Base-by-base conservation (phyloP, 2,797 vertebrate genomes). In the Aldrovandia affinis region DNA sequence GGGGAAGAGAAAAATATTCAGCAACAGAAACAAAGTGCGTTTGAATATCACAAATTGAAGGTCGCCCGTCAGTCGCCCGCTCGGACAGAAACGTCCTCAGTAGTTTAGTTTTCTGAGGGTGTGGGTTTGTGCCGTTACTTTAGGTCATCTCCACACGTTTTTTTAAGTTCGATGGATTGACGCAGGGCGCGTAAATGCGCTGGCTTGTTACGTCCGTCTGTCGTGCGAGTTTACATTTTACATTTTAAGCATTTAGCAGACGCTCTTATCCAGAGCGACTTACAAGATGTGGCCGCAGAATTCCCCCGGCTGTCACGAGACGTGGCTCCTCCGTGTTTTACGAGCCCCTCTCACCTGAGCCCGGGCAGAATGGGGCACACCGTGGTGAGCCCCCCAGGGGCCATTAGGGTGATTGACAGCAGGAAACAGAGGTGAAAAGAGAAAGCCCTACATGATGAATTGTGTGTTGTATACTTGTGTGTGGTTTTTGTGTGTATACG, bases 311-410 rank as follows among this genome's bases (percentile, higher is more conserved):
- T 86, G 89, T 91, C 89, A 86, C 85, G 85, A 82, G 89, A 55
- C 84, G 83, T 39, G 50, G 14, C 39, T 57, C 59, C 36, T 80
- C 39, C 36, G 30, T 84, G 88, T 89, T 93, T 94, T 92, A 93
- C 25, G 88, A 89, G 91, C 83, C 88, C 0, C 3, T 83, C 90
- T 92, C 90, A 95, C 95, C 94, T 95, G 92, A 90, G 91, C 92
- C 92, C 91, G 92, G 88, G 84, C 84, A n/a, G 73, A 83, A 87
- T 89, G 88, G 18, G 44, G 28, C 30, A 18, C 12, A 20, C 52
- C 65, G 39, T 57, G 73, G 84, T 86, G 22, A 65, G 87, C 89
- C 83, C 86, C 52, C 68, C 77, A 25, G 52, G 20, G 55, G 75
- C 39, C 84, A 84, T 84, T 84, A 80, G 33, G 30, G 54, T 82